These are phyloP conservation scores for Trichonephila inaurata DNA, from an alignment of 1,140 invertebrate species.

Conservation along the genomic window DNA sequence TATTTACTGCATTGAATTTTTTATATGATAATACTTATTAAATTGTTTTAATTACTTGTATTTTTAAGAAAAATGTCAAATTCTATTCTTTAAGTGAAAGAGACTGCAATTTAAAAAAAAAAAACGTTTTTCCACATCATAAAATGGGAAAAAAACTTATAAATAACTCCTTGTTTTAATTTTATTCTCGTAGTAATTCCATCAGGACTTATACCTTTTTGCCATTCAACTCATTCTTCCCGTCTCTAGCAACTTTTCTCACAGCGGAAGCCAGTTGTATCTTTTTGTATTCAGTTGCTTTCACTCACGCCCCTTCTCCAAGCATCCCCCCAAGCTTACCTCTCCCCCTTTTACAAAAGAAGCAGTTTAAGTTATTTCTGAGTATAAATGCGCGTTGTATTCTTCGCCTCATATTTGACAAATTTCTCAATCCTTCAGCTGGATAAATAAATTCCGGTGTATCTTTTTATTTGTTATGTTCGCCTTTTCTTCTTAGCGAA, in stretches of 20 bases:
- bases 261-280: constrained; percentile 57
- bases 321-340: background rate
- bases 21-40: too few relatives aligned
- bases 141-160: too few relatives aligned
- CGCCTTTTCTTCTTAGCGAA: constrained; percentile 30
- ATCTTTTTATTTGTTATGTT: constrained; percentile 1
- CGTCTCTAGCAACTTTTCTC: constrained; percentile 53
- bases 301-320: constrained; percentile 5
- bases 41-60: too few relatives aligned
- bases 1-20: too few relatives aligned
- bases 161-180: background rate
- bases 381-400: constrained; percentile 56
- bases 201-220: background rate
- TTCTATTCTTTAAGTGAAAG: too few relatives aligned
- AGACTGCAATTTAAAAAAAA: too few relatives aligned
- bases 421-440: constrained; percentile 72
- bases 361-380: constrained; percentile 68
- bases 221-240: too few relatives aligned
- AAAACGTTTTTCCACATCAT: too few relatives aligned
- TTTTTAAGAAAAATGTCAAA: too few relatives aligned
- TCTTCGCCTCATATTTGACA: constrained; percentile 61
- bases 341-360: constrained; percentile 62
- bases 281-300: constrained; percentile 68
- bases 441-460: constrained; percentile 73
- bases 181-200: background rate